A percentile compares a stretch with the other conserved stretches of the same genome.
phyloP scores from a whole-genome alignment of 2,797 vertebrate species.

The Acipenser oxyrinchus region DNA sequence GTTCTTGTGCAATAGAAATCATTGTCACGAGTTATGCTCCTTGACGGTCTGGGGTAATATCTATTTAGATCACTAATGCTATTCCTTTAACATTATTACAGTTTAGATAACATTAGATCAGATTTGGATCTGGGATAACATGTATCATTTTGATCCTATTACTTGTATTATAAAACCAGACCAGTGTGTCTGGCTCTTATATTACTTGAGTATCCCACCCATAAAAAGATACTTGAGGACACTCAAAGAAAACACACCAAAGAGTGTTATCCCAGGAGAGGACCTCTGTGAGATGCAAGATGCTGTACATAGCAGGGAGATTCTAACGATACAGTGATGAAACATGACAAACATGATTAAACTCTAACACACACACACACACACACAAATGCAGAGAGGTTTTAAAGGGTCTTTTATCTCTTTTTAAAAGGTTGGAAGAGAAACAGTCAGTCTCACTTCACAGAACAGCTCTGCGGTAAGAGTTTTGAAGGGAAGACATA shows the following conservation, averaged over 20 bases:
- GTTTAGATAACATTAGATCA: too few species aligned
- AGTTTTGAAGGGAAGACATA: slow-evolving; percentile 22
- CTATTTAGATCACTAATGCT: too few species aligned
- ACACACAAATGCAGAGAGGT: slow-evolving; percentile 13
- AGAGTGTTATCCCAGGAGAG: not conserved
- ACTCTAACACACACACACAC: not conserved
- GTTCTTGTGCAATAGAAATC: too few species aligned
- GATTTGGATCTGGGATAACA: too few species aligned
- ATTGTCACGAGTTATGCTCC: too few species aligned
- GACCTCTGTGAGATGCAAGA: not conserved
- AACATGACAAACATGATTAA: not conserved
- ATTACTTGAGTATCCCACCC: too few species aligned
- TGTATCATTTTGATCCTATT: too few species aligned
- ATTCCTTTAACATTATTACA: too few species aligned
- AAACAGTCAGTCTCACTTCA: slow-evolving; percentile 34
- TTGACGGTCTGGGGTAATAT: too few species aligned
- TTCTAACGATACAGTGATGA: not conserved
- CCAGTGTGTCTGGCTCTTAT: too few species aligned
- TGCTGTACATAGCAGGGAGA: not conserved
- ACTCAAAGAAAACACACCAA: not conserved
- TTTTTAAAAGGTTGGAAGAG: slow-evolving; percentile 22
- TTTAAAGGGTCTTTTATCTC: slow-evolving; percentile 26
- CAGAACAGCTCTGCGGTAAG: slow-evolving; percentile 14
- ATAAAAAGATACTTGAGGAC: too few species aligned
- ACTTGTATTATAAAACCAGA: too few species aligned